A percentile compares a stretch with the other conserved stretches of the same genome.
phyloP scores from a whole-genome alignment of 2,888 invertebrate species.

The Standfussiana lucernea region DNA sequence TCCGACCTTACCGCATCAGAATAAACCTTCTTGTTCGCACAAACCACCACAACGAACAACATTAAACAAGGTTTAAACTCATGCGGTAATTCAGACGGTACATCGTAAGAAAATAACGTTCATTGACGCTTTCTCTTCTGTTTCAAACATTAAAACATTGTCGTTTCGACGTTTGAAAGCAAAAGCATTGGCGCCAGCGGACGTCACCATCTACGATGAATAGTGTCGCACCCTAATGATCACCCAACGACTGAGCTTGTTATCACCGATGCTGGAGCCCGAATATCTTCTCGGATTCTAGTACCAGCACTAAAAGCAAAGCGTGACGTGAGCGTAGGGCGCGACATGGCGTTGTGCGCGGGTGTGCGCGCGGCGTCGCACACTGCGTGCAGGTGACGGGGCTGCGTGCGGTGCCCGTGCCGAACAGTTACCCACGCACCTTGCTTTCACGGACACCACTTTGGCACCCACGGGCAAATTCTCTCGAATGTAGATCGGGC shows the following conservation, averaged over 20 bases:
- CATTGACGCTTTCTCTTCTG: conserved; percentile 41
- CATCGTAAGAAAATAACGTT: conserved; percentile 45
- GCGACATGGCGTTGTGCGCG: conserved; percentile 42
- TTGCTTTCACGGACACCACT: conserved; percentile 99
- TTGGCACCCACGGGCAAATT: conserved; percentile 99
- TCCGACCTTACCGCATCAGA: conserved; percentile 55
- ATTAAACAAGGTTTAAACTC: conserved; percentile 47
- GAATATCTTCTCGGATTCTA: conserved; percentile 22
- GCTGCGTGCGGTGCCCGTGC: conserved; percentile 92
- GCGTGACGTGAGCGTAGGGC: conserved; percentile 33
- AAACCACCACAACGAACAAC: conserved; percentile 24
- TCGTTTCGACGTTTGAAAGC: conserved; percentile 36
- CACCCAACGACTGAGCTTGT: conserved; percentile 22
- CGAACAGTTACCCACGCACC: conserved; percentile 94
- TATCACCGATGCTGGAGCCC: conserved; percentile 20
- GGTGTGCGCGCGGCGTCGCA: conserved; percentile 74
- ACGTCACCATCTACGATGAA: conserved; percentile 20
- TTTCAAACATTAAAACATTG: conserved; percentile 34
- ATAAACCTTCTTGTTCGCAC: conserved; percentile 46
- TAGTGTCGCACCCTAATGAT: conserved; percentile 24
- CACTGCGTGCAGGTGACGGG: conserved; percentile 89
- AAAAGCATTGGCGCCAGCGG: conserved; percentile 18
- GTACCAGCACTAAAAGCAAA: conserved; percentile 27
- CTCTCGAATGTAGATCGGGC: conserved; percentile 99
- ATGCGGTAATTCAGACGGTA: conserved; percentile 37